phyloP scores from a whole-genome alignment of 64 coral and sea anemone species.

The Stichodactyla mertensii region DNA sequence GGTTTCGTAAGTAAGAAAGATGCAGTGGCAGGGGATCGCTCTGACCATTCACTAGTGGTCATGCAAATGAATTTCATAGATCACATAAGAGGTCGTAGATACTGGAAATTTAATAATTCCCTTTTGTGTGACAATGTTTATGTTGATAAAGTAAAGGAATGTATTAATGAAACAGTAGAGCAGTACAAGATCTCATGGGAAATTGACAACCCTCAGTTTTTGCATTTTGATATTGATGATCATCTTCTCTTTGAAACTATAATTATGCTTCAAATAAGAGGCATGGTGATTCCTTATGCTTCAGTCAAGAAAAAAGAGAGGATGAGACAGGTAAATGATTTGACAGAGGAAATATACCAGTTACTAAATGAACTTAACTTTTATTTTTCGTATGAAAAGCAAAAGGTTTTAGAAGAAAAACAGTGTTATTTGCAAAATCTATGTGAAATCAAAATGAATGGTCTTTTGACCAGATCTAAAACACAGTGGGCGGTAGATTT shows the following conservation, averaged over 20 bases:
- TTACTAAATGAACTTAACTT: too few relatives aligned
- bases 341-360: not conserved
- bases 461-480: too few relatives aligned
- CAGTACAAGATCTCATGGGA: too few relatives aligned
- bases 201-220: too few relatives aligned
- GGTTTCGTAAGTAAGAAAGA: not conserved
- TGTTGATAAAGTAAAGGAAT: not conserved
- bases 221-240: too few relatives aligned
- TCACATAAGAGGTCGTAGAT: constrained; percentile 1
- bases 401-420: too few relatives aligned
- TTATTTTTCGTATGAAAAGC: too few relatives aligned
- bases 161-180: not conserved
- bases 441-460: too few relatives aligned
- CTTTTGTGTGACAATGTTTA: not conserved
- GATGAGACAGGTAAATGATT: not conserved
- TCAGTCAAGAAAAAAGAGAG: constrained; percentile 1
- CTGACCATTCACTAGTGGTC: constrained; percentile 19
- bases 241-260: too few relatives aligned
- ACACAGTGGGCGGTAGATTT: too few relatives aligned
- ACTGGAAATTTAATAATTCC: constrained; percentile 24
- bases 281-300: not conserved
- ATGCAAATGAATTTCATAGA: constrained; percentile 15
- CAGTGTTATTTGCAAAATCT: too few relatives aligned
- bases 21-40: not conserved
- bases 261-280: too few relatives aligned